Percentiles rank a stretch among this genome's conserved stretches.
Evolutionary conservation across 2,888 invertebrate species (phyloP).

Genomic region (Anthoptus insignis): DNA sequence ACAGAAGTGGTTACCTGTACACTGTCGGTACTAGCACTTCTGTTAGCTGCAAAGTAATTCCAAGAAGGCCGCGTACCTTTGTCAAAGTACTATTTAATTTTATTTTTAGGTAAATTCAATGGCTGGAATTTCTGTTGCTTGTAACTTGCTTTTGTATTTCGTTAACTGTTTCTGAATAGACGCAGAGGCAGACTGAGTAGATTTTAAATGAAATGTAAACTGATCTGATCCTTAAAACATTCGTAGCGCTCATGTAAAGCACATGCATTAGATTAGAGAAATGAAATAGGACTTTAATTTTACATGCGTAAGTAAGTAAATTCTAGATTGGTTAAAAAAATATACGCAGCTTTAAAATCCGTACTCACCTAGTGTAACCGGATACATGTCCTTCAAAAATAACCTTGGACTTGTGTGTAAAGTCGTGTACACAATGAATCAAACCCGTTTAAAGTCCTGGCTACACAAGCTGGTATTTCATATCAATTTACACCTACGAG

Average conservation of each 20-base stretch:
- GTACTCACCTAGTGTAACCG: constrained; percentile 1
- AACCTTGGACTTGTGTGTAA: constrained; percentile 7
- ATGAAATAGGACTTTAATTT: no score
- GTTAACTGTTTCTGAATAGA: no score
- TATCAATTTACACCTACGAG: no score
- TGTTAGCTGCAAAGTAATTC: not conserved
- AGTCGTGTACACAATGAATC: not conserved
- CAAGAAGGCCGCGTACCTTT: not conserved
- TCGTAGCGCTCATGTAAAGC: no score
- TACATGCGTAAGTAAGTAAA: no score
- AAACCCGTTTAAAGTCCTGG: not conserved
- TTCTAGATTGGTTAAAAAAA: no score
- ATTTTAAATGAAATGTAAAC: no score
- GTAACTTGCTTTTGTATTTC: not conserved
- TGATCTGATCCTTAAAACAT: no score
- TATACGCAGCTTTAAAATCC: not conserved
- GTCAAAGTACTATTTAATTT: constrained; percentile 1
- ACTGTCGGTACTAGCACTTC: not conserved
- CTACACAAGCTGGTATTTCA: no score
- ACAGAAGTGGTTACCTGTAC: no score
- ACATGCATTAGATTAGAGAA: no score
- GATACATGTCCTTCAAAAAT: constrained; percentile 12
- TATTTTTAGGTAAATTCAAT: constrained; percentile 6
- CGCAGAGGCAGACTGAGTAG: no score
- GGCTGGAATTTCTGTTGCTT: not conserved